Evolutionary conservation across 2,797 vertebrate genomes (phyloP).

Genomic region (Propithecus perrieri): DNA sequence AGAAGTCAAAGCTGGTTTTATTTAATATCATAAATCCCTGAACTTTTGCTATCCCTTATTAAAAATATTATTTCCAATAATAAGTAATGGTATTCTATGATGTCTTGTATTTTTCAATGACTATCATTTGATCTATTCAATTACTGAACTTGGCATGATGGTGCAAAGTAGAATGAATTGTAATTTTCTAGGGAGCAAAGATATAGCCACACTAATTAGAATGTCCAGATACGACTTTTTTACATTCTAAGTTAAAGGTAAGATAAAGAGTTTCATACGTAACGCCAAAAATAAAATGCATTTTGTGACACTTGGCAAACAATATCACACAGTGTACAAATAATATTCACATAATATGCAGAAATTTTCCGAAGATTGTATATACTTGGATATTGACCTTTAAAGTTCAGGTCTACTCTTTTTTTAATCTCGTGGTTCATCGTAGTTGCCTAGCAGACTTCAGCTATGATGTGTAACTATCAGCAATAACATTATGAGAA

Average conservation of each 20-base stretch:
- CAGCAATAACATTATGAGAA: neutral
- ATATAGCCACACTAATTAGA: neutral
- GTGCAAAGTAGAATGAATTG: neutral
- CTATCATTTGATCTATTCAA: neutral
- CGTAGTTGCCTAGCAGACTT: neutral
- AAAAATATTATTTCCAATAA: neutral
- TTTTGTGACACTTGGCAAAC: neutral
- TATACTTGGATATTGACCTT: neutral
- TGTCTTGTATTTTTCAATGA: neutral
- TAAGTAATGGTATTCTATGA: constrained; percentile 31
- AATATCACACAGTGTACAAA: neutral
- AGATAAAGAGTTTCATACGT: neutral
- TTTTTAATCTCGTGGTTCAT: neutral
- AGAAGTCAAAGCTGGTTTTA: neutral
- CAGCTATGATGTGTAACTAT: neutral
- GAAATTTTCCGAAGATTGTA: neutral
- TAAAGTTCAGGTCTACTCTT: neutral
- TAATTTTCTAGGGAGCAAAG: neutral
- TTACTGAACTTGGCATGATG: neutral
- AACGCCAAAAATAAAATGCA: neutral
- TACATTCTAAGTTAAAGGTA: neutral
- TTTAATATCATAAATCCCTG: neutral
- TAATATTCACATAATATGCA: neutral
- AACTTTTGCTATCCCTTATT: neutral
- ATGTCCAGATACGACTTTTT: neutral